Base-by-base conservation (phyloP, 1,140 invertebrate genomes). In the Drosophila sp. region DNA sequence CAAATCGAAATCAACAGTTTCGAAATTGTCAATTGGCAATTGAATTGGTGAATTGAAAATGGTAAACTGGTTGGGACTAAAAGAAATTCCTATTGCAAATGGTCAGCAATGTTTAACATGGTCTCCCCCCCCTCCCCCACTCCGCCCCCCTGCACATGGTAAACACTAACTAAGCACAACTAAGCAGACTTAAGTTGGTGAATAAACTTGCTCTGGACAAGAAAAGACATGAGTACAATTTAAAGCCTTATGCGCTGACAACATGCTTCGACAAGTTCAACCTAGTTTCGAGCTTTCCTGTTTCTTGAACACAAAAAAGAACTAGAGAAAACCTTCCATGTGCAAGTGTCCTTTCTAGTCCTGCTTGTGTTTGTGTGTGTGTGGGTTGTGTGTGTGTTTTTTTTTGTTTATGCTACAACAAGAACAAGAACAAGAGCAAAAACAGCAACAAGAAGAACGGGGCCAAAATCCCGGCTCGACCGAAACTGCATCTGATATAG, bases 211-310 rank as follows among this genome's bases (percentile, higher is more conserved):
- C 55, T 35, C 23, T 35, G 33, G 58, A 40, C 58, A 60, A 27
- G 32, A 27, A 3, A 32, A 60, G 33, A 61, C 33, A 61, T 40
- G 35, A 41, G 60, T 61, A 44, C 60, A 58, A 58, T 58, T 58
- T 58, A 58, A 58, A 58, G 60, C 60, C 40, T 61, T 35, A 61
- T 61, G 60, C 40, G 60, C 33, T 61, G 60, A 61, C 40, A 61
- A 61, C 60, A 61, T 61, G 35, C 40, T 61, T 61, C 60, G 60
- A 61, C 60, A 61, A 61, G 60, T 61, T 61, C 60, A 61, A 61
- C 60, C 60, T 44, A 61, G 60, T 61, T 61, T 44, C 60, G n/a
- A 17, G 56, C 56, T 58, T 32, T 58, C n/a, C 32, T 58, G 56
- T 58, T 58, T 33, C 56, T 57, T 57, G 30, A 33, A 33, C 11